Evolutionary conservation across 2,797 vertebrate genomes (phyloP).

Genomic region (Lerista edwardsae): DNA sequence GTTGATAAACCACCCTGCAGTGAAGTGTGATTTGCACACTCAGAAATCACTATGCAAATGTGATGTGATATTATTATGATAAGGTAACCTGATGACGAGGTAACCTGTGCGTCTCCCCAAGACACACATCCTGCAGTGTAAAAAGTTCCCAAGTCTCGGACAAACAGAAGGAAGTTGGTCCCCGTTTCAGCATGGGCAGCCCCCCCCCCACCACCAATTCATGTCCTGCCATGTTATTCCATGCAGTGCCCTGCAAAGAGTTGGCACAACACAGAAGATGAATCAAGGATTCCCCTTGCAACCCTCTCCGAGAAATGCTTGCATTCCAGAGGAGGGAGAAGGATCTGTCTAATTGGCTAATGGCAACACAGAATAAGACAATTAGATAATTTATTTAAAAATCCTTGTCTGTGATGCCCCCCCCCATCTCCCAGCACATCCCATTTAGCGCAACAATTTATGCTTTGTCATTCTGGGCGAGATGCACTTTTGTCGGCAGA

Average conservation of each 20-base stretch:
- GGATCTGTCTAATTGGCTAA: not conserved
- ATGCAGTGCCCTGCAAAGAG: fast-evolving
- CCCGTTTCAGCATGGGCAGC: too few relatives aligned
- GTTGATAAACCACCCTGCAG: too few relatives aligned
- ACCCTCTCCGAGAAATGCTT: not conserved
- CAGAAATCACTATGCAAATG: too few relatives aligned
- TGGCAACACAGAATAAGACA: not conserved
- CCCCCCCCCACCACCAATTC: too few relatives aligned
- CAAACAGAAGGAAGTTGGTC: too few relatives aligned
- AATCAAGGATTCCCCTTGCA: not conserved
- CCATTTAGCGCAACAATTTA: constrained; percentile 15
- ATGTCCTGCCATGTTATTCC: not conserved
- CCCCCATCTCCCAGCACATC: too few relatives aligned
- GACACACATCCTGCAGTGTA: too few relatives aligned
- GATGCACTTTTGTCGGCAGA: not conserved
- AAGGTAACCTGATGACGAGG: too few relatives aligned
- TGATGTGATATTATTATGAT: too few relatives aligned
- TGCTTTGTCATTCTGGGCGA: not conserved
- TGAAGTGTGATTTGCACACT: too few relatives aligned
- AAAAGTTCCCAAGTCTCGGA: too few relatives aligned
- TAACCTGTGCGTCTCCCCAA: too few relatives aligned
- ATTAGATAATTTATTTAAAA: constrained; percentile 12
- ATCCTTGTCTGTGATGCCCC: not conserved
- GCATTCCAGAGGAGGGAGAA: not conserved
- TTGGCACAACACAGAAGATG: fast-evolving